Base-by-base conservation (phyloP, 2,113 vertebrate genomes). In the Taxidea taxus region DNA sequence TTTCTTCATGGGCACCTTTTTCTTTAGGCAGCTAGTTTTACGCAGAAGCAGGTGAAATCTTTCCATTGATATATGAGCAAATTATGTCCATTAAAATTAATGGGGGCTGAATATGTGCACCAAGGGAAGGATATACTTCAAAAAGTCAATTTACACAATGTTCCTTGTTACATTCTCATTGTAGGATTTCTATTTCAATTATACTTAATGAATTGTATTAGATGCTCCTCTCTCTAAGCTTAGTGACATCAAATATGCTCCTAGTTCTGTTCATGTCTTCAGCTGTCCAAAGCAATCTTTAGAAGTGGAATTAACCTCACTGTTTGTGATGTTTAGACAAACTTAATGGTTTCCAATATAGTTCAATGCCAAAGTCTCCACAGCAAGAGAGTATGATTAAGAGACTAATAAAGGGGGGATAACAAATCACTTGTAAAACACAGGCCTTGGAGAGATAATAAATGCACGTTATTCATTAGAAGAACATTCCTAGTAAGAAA, bases 1-100 rank as follows among this genome's bases (percentile, higher is more conserved):
- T 98, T 92, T 85, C 84, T 98, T 96, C 95, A 42, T 96, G 42
- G 95, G 58, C 49, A 78, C 4, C 37, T 96, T 98, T 96, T 78
- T 87, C 49, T 70, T 77, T 90, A 62, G 81, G 66, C 3, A 95
- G 44, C 47, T 80, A 66, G 60, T 75, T 68, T 94, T 94, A 62
- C 64, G 70, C 27, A 95, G 64, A 91, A 88, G 51, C 34, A 72
- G 44, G 49, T 92, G 72, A 96, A 97, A 90, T 90, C 47, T 54
- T 97, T 97, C 92, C 97, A 90, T 95, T 98, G 98, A 97, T 97
- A 97, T 90, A 96, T 97, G 92, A 86, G 66, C 93, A 98, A 91
- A 95, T 98, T 96, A 92, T 90, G 95, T 92, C 98, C 64, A 98
- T 98, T 98, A 98, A 98, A 98, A 98, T 98, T 98, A 98, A 98